These are phyloP conservation scores for Magallana gigas DNA, from an alignment of 1,140 invertebrate species.

Conservation along the genomic window DNA sequence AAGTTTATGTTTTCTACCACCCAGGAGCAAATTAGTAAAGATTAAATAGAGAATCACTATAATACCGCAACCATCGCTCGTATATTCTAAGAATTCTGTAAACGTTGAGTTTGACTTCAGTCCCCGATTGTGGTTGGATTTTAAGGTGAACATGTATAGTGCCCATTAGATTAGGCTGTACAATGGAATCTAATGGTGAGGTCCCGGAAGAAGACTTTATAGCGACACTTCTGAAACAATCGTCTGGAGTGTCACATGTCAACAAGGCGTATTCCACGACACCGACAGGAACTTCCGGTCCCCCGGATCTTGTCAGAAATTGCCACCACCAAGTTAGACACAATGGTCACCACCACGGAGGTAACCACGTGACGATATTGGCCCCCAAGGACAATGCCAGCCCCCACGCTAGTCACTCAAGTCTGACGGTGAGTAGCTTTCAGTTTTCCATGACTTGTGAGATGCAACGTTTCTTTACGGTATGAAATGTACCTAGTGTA, in stretches of 20 bases:
- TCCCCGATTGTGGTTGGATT: no score
- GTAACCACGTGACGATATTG: background rate
- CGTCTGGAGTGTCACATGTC: background rate
- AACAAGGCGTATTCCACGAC: conserved; percentile 18
- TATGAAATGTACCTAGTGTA: no score
- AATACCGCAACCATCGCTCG: no score
- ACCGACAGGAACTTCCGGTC: background rate
- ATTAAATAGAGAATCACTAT: no score
- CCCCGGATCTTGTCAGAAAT: background rate
- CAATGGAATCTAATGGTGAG: background rate
- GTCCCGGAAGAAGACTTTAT: background rate
- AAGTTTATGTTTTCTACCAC: no score
- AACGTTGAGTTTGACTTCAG: no score
- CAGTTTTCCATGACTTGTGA: no score
- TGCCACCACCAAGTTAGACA: background rate
- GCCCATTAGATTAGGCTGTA: background rate
- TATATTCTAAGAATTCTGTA: no score
- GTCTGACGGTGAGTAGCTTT: background rate
- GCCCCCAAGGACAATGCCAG: background rate
- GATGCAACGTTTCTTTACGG: no score
- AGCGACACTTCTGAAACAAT: conserved; percentile 12
- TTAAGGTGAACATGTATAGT: no score
- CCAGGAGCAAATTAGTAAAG: no score
- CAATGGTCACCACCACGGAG: background rate
- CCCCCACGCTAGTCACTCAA: background rate